Percentiles rank a stretch among this genome's conserved stretches.
These are phyloP conservation scores for Aselliscus stoliczkanus DNA, from an alignment of 2,797 vertebrate genomes.

Conservation along the genomic window DNA sequence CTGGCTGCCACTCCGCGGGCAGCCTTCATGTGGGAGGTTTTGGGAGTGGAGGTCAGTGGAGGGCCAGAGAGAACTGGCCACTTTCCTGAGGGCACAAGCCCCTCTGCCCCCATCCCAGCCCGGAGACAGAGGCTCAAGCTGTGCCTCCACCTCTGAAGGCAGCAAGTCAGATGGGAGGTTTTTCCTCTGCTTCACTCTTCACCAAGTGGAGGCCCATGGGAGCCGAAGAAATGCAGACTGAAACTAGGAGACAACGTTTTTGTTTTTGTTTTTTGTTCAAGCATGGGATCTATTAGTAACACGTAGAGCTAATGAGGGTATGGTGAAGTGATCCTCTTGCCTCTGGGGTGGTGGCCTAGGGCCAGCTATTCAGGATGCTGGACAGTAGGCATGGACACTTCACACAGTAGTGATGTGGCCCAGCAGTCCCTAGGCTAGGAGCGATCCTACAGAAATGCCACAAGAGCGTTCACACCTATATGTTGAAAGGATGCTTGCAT, in stretches of 20 bases:
- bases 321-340: neutral
- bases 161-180: neutral
- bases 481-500: neutral
- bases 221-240: neutral
- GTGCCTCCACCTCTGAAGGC: neutral
- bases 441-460: neutral
- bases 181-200: neutral
- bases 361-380: neutral
- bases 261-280: neutral
- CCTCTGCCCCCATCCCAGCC: neutral
- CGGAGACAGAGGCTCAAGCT: neutral
- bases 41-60: neutral
- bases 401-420: neutral
- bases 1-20: neutral
- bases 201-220: neutral
- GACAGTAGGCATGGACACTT: neutral
- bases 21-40: neutral
- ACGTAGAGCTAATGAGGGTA: fast-evolving
- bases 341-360: neutral
- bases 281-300: neutral
- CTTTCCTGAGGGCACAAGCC: neutral
- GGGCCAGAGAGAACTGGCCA: neutral
- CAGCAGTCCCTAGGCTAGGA: neutral
- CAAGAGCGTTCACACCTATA: neutral
- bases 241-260: neutral